phyloP scores from a whole-genome alignment of 2,797 vertebrate genomes.

The Poeciliopsis paucimaculata region DNA sequence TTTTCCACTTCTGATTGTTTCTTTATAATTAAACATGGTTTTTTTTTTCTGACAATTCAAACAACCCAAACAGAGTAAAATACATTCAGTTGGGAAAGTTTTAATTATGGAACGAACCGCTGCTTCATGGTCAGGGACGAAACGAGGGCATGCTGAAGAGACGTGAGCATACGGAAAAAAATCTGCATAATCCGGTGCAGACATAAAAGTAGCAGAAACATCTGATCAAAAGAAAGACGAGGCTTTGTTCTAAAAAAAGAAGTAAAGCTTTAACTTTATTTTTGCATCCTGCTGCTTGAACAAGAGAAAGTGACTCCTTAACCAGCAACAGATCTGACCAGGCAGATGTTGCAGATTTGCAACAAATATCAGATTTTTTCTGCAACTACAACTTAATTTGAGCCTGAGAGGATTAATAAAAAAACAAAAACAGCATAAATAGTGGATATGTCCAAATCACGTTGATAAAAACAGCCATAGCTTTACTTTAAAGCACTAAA shows the following conservation, averaged over 20 bases:
- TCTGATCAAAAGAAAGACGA: not conserved
- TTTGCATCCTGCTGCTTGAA: not conserved
- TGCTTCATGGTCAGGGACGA: not conserved
- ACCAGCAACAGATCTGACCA: too few species aligned
- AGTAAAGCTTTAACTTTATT: not conserved
- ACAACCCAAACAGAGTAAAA: not conserved
- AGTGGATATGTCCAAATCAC: not conserved
- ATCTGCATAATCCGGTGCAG: not conserved
- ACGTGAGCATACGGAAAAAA: not conserved
- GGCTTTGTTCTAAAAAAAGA: not conserved
- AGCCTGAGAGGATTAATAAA: too few species aligned
- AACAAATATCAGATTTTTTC: too few species aligned
- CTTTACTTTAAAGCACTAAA: not conserved
- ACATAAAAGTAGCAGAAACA: not conserved
- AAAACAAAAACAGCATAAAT: too few species aligned
- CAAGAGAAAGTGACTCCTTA: not conserved
- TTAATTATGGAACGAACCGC: not conserved
- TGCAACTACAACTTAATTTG: too few species aligned
- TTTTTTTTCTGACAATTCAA: not conserved
- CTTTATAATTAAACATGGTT: not conserved
- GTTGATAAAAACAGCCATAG: too few species aligned
- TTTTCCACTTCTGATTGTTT: not conserved
- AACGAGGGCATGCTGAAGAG: not conserved
- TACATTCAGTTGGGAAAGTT: not conserved
- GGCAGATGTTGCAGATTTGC: too few species aligned